Evolutionary conservation across 2,888 invertebrate genomes (phyloP), one percentile per base, ranked within the genome.

Genomic region (Mellilla xanthometata): DNA sequence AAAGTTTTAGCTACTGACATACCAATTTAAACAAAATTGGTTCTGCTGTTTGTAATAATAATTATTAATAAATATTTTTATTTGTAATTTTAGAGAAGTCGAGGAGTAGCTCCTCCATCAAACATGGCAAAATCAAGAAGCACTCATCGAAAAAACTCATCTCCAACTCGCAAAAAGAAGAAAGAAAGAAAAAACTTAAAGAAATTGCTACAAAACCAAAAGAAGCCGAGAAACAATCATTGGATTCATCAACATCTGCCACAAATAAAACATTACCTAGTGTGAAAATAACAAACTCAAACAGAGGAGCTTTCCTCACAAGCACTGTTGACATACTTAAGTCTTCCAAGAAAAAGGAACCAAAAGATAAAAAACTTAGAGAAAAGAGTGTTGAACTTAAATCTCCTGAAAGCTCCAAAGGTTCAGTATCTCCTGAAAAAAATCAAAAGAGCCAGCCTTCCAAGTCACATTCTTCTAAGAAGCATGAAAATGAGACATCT

Each of bases 301-400:
- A 91, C 55, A 84, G 93, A 19, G 91, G 91, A 0, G 91, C 91
- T 26, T 92, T 92, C 61, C 74, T 93, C 31, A 81, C 79, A 11
- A 80, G 85, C 60, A 42, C 60, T 27, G 60, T 58, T 24, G 58
- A 72, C 57, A 54, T 65, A 46, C 66, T 71, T 1, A 74, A 76
- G 57, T 70, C 76, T 41, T 72, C 62, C 13, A 72, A 74, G 45
- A 66, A 62, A 60, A 77, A 71, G 48, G 60, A 55, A 43, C 30
- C 29, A 34, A 59, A 55, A 44, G 32, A 42, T 23, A 22, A 33
- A 6, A 64, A 60, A 45, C 29, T 39, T 15, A 63, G 62, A 58
- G 35, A 49, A 4, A 45, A 50, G 35, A 49, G 13, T 19, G 33
- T 11, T 41, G 28, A 29, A 10, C 38, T 32, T 15, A 9, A 33